Conservation (phyloP, 2,797 vertebrate genomes). For the Pristis pectinata region DNA sequence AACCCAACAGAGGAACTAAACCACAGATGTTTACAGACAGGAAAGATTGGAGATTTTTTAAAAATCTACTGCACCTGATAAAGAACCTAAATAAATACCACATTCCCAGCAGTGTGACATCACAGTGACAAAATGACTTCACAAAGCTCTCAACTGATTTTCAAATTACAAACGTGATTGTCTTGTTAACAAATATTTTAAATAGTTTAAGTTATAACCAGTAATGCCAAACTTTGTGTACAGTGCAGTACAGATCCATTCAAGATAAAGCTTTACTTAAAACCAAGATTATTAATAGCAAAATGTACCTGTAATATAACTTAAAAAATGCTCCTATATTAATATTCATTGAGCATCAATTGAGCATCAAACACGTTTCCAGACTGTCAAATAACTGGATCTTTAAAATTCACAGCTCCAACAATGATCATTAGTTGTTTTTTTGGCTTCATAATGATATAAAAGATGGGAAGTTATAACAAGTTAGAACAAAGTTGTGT, state of each 20-base stretch:
- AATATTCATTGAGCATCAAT: no score
- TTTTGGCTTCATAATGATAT: not conserved
- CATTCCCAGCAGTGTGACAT: conserved; percentile 2
- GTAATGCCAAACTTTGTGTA: no score
- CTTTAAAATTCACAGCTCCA: not conserved
- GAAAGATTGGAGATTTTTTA: not conserved
- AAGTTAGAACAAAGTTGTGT: not conserved
- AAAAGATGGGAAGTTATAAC: not conserved
- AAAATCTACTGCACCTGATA: not conserved
- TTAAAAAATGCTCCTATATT: not conserved
- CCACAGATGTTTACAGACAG: not conserved
- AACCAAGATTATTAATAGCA: not conserved
- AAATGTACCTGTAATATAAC: not conserved
- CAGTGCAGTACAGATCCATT: not conserved
- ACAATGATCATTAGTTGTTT: not conserved
- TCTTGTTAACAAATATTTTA: not conserved
- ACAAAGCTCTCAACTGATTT: conserved; percentile 25
- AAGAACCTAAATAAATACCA: not conserved
- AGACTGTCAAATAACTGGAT: not conserved
- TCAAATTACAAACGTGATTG: not conserved
- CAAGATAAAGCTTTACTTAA: not conserved
- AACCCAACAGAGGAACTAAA: not conserved
- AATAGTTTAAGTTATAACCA: not conserved
- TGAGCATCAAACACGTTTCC: no score
- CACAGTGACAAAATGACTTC: conserved; percentile 22